Base-by-base conservation (phyloP, 2,888 invertebrate genomes). In the Drosophila mayaguana region DNA sequence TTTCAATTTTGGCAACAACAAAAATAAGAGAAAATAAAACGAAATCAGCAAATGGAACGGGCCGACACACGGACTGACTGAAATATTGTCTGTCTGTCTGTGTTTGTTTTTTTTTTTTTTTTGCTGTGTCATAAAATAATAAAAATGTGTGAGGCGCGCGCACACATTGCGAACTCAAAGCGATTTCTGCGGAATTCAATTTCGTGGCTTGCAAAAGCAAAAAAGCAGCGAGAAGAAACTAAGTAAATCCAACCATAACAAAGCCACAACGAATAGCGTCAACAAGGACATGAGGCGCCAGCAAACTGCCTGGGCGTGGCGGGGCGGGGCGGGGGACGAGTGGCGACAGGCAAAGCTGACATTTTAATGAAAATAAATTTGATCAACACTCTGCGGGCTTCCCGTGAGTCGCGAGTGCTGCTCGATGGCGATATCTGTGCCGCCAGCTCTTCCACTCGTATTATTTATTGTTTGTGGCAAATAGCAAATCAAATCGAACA, bases 331-430 rank as follows among this genome's bases (percentile, higher is more conserved):
- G 40, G 8, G 36, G 18, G 12, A 54, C 16, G 20, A 20, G n/a
- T 20, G 61, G 14, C 32, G 12, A 71, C 67, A 64, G 78, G 48
- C 36, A 60, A 72, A 72, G 84, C 64, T 88, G 79, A 75, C 80
- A 66, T 83, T 89, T 89, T 81, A 76, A 76, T 84, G 75, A 76
- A 88, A 84, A 76, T 70, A 86, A 81, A 83, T 84, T 89, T 81
- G 78, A 84, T 86, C 80, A 77, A 80, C 89, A 80, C 76, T 76
- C 74, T 76, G 76, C 76, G 74, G 74, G 64, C 66, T 53, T 72
- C 56, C 43, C 61, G 18, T 8, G 34, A 34, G 11, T 34, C 50
- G 32, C 32, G 28, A 18, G n/a, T 36, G 36, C 62, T 48, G 50
- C 56, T 32, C 66, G 54, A 60, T 71, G 72, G 59, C 74, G 40